Percentiles rank a stretch among this genome's conserved stretches.
These are phyloP conservation scores for Neodiprion pinetum DNA, from an alignment of 1,140 invertebrate species.

Conservation along the genomic window DNA sequence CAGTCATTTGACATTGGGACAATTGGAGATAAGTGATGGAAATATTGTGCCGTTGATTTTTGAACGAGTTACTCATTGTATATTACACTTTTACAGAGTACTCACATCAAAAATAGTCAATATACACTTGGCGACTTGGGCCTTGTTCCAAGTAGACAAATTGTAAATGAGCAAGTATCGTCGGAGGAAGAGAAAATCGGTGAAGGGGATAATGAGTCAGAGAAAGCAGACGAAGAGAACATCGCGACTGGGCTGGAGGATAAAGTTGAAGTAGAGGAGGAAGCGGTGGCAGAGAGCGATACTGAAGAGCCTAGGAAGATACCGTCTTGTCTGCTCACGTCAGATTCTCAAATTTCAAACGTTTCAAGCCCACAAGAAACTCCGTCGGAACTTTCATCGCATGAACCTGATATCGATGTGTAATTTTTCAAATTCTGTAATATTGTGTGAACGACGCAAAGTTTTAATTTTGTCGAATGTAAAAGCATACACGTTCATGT, in stretches of 20 bases:
- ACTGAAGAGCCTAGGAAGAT: neutral
- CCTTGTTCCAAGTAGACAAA: neutral
- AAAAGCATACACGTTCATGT: too few species aligned
- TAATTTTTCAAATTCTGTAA: too few species aligned
- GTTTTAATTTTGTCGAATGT: too few species aligned
- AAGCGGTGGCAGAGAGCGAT: conserved; percentile 10
- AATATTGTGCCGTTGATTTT: too few species aligned
- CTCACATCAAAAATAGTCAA: neutral
- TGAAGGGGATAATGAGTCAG: neutral
- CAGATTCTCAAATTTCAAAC: neutral
- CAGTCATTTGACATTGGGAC: too few species aligned
- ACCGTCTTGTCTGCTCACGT: conserved; percentile 3
- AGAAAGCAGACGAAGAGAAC: neutral
- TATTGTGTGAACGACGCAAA: too few species aligned
- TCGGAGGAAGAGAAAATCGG: neutral
- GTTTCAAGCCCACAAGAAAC: neutral
- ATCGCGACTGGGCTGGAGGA: conserved; percentile 13
- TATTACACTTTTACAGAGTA: neutral
- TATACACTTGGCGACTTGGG: conserved; percentile 6
- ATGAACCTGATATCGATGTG: too few species aligned
- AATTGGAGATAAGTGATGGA: too few species aligned
- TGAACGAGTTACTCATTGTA: too few species aligned
- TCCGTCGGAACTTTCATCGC: neutral
- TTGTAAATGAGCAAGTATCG: neutral
- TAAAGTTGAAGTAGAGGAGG: conserved; percentile 12